These are phyloP conservation scores for Geopemphigus sp. DNA, from an alignment of 1,140 invertebrate genomes.

Conservation along the genomic window DNA sequence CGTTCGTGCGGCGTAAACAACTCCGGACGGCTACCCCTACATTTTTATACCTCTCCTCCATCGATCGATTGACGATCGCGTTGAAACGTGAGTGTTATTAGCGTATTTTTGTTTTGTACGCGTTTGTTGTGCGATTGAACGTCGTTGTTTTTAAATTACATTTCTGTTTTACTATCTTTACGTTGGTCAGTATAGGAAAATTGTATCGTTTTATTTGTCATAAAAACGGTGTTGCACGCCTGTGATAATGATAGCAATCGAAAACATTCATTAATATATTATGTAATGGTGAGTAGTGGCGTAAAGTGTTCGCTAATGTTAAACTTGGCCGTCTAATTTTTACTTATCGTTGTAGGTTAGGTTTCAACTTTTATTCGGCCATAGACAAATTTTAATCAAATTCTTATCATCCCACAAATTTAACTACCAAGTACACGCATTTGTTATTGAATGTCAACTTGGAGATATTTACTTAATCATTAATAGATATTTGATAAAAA, in stretches of 20 bases:
- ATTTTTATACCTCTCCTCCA: constrained; percentile 21
- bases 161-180: not conserved
- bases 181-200: not conserved
- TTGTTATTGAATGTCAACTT: not conserved
- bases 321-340: not conserved
- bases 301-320: not conserved
- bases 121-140: not conserved
- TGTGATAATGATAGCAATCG: not conserved
- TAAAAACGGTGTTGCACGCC: not conserved
- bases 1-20: constrained; percentile 44
- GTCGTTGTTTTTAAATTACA: not conserved
- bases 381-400: constrained; percentile 10
- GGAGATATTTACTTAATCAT: no score
- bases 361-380: not conserved
- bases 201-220: not conserved
- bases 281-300: no score
- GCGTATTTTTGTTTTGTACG: not conserved
- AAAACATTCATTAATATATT: no score
- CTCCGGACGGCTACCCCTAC: constrained; percentile 22
- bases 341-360: constrained; percentile 3
- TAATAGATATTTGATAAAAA: no score
- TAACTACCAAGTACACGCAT: not conserved
- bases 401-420: constrained; percentile 1
- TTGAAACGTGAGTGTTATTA: constrained; percentile 31
- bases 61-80: constrained; percentile 31